Evolutionary conservation across 2,113 vertebrate genomes (phyloP).

Genomic region (Gymnorhina tibicen): DNA sequence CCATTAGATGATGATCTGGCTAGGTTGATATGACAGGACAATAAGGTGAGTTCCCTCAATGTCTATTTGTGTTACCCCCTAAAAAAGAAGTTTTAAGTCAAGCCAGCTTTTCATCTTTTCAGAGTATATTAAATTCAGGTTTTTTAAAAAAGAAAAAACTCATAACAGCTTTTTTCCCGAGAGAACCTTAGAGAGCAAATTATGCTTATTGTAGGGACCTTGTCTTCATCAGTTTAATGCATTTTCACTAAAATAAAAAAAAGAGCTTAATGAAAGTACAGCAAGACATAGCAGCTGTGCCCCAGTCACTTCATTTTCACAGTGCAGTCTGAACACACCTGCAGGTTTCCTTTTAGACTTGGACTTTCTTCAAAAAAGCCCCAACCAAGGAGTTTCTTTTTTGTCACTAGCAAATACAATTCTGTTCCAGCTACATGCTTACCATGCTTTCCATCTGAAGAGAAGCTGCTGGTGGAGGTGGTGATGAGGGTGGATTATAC

Average conservation of each 20-base stretch:
- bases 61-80: background rate
- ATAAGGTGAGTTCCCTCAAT: background rate
- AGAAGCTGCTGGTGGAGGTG: background rate
- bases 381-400: background rate
- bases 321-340: background rate
- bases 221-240: background rate
- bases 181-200: background rate
- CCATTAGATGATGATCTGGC: background rate
- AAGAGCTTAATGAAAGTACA: background rate
- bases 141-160: background rate
- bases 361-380: background rate
- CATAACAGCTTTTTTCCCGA: background rate
- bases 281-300: background rate
- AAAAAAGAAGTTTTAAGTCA: background rate
- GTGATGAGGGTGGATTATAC: conserved; percentile 49
- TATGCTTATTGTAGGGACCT: background rate
- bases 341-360: background rate
- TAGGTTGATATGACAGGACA: background rate
- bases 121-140: background rate
- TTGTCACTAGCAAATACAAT: background rate
- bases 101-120: background rate
- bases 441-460: conserved; percentile 62
- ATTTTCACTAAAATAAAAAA: background rate
- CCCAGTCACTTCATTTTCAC: background rate
- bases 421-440: background rate